Conservation (phyloP, 2,888 invertebrate species). For the Yponomeuta evonymella region DNA sequence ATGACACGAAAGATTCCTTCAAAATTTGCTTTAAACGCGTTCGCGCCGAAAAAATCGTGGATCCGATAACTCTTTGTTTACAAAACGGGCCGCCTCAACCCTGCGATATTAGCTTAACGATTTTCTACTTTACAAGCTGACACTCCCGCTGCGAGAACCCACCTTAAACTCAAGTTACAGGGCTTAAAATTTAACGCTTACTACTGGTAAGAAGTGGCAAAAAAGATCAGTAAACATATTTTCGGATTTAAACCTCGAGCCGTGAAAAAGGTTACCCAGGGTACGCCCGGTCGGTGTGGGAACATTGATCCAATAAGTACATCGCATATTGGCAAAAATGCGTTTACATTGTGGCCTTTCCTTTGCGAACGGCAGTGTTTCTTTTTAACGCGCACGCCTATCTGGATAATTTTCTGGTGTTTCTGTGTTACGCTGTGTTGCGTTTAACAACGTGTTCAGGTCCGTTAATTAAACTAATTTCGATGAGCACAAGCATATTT, state of each 20-base stretch:
- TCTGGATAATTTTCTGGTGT: neutral
- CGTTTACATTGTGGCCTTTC: neutral
- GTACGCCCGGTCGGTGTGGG: slow-evolving; percentile 42
- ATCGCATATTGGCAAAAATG: slow-evolving; percentile 50
- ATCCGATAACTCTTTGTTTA: slow-evolving; percentile 54
- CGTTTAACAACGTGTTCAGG: no score
- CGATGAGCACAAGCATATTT: no score
- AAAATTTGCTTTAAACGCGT: slow-evolving; percentile 44
- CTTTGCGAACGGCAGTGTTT: neutral
- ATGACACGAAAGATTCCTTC: slow-evolving; percentile 27
- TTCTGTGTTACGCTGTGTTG: no score
- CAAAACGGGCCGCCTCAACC: slow-evolving; percentile 32
- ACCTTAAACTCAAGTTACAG: slow-evolving; percentile 10
- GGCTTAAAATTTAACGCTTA: slow-evolving; percentile 22
- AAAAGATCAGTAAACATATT: slow-evolving; percentile 48
- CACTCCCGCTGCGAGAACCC: slow-evolving; percentile 17
- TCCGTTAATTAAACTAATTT: no score
- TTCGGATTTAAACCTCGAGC: slow-evolving; percentile 42
- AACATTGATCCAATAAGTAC: slow-evolving; percentile 49
- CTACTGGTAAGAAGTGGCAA: slow-evolving; percentile 34
- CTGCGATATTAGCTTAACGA: slow-evolving; percentile 42
- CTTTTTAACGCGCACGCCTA: neutral
- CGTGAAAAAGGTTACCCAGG: slow-evolving; percentile 46
- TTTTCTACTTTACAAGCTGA: slow-evolving; percentile 39
- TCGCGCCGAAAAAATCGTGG: slow-evolving; percentile 46